Percentiles rank a stretch among this genome's conserved stretches.
These are phyloP conservation scores for Poeciliopsis infans DNA, from an alignment of 2,797 vertebrate genomes.

Conservation along the genomic window DNA sequence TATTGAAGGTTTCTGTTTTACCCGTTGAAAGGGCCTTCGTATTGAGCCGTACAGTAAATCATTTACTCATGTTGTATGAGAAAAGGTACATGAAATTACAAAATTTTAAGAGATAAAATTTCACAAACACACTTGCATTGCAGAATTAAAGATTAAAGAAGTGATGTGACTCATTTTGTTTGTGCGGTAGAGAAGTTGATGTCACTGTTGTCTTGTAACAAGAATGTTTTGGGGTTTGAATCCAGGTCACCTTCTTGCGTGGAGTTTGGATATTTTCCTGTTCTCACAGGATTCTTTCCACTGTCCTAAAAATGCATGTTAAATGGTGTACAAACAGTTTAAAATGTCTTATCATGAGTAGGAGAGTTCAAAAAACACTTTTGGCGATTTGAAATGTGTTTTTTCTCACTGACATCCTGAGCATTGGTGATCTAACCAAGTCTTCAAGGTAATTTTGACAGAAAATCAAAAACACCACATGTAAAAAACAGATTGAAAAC, in stretches of 20 bases:
- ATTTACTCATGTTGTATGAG: conserved; percentile 1
- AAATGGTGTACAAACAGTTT: not conserved
- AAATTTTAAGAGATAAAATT: not conserved
- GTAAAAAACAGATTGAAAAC: conserved; percentile 49
- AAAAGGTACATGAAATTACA: not conserved
- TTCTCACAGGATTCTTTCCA: not conserved
- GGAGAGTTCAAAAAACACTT: not conserved
- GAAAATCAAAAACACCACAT: conserved; percentile 39
- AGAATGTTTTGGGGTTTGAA: not conserved
- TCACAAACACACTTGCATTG: not conserved
- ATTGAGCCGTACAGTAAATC: conserved; percentile 36
- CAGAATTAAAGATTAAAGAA: not conserved
- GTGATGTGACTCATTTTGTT: not conserved
- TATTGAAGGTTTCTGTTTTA: conserved; percentile 52
- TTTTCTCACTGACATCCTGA: conserved; percentile 37
- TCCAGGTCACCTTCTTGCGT: not conserved
- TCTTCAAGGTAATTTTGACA: conserved; percentile 61
- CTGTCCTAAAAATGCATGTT: not conserved
- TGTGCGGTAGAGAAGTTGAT: not conserved
- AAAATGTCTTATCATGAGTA: conserved; percentile 6
- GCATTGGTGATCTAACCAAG: conserved; percentile 41
- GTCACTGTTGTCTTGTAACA: not conserved
- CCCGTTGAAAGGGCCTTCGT: conserved; percentile 34
- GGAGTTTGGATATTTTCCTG: not conserved
- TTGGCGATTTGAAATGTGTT: conserved; percentile 29